Percentiles rank a stretch among this genome's conserved stretches.
These are phyloP conservation scores for Entelurus aequoreus DNA, from an alignment of 2,113 vertebrate species.

Conservation along the genomic window DNA sequence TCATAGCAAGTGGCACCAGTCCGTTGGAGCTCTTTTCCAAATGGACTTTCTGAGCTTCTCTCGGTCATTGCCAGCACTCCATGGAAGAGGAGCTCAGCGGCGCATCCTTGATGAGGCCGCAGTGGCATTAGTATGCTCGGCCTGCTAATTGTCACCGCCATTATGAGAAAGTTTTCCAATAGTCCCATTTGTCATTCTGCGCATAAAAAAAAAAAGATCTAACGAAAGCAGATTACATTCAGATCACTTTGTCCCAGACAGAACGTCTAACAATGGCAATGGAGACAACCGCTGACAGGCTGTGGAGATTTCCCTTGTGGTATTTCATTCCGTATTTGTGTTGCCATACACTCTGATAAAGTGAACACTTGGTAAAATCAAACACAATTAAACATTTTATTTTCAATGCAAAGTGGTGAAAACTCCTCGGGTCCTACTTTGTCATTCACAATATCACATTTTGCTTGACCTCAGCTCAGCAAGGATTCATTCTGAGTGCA, in stretches of 20 bases:
- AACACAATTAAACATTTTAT: background rate
- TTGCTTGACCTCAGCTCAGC: too few relatives aligned
- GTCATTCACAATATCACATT: too few relatives aligned
- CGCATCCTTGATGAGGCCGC: conserved; percentile 69
- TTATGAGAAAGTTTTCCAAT: conserved; percentile 62
- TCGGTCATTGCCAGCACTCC: conserved; percentile 36
- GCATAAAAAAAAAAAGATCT: conserved; percentile 54
- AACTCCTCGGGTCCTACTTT: too few relatives aligned
- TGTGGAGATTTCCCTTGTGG: conserved; percentile 40
- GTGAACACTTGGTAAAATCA: background rate
- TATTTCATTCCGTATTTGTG: conserved; percentile 30
- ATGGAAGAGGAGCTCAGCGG: conserved; percentile 49
- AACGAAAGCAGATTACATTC: conserved; percentile 57
- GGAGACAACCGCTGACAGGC: conserved; percentile 42
- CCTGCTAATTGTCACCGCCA: conserved; percentile 57
- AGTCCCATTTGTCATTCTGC: conserved; percentile 53
- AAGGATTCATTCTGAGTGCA: too few relatives aligned
- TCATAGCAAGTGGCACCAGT: conserved; percentile 46
- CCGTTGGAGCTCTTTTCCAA: conserved; percentile 50
- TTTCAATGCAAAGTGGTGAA: too few relatives aligned
- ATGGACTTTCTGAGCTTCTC: conserved; percentile 36
- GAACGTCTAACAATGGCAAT: conserved; percentile 55
- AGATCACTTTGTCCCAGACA: conserved; percentile 51
- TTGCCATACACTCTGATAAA: conserved; percentile 7
- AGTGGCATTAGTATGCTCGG: conserved; percentile 62